Evolutionary conservation across 2,113 vertebrate genomes (phyloP), one percentile per base, ranked within the genome.

Genomic region (Turnix velox): DNA sequence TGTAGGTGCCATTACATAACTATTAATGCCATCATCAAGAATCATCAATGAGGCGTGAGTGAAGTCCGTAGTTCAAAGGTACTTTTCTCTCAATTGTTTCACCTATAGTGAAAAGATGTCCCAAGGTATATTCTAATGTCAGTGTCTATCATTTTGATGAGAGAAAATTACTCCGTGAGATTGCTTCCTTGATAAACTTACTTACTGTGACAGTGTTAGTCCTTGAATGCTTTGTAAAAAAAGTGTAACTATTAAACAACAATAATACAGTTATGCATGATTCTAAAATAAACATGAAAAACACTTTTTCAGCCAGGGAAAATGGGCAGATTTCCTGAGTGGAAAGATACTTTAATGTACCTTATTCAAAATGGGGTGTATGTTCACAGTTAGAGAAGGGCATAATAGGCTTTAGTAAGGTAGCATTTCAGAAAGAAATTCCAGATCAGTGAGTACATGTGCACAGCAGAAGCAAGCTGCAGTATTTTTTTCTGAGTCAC

Each of bases 181-280:
- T 78, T 81, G 83, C 61, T 81, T 78, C 65, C 78, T 78, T 78
- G 83, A 88, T 55, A 71, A 88, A 84, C 33, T 84, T 93, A 86
- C 90, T 96, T 94, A 81, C 65, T 81, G 30, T 6, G 8, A 28
- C 20, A 78, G 57, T 10, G 14, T 14, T 45, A 52, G 52, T 13
- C 24, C 37, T 81, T 72, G 88, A 79, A 61, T 49, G 52, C 39
- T 80, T 69, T 62, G 35, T 28, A 18, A 77, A 33, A 55, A 40
- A 27, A 35, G 6, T 39, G 48, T 25, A 27, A 86, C 93, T 78
- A 74, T 67, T 40, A 14, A 18, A 22, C 10, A 61, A 19, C 43
- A 69, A 92, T 61, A 71, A 30, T 14, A 45, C 8, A 40, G 24
- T 51, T 39, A 39, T 18, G 20, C 6, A 67, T 61, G 24, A 54